Evolutionary conservation across 2,888 invertebrate species (phyloP).

Genomic region (Orchestes rusci): DNA sequence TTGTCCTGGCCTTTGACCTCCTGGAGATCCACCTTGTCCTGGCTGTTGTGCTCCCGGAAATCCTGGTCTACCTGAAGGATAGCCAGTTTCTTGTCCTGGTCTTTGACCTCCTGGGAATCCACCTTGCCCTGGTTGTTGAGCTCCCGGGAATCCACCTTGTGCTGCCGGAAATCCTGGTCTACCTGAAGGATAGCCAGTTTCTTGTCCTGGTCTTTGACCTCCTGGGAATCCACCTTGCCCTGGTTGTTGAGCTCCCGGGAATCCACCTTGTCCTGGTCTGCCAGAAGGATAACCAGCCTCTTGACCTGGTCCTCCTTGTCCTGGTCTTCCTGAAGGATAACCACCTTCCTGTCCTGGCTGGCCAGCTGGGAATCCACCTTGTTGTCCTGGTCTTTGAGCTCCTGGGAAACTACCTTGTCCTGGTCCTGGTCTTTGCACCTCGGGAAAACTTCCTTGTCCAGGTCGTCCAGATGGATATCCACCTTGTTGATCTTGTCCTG

Average conservation of each 20-base stretch:
- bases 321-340: not conserved
- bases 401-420: constrained; percentile 1
- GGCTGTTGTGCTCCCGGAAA: constrained; percentile 23
- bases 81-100: not conserved
- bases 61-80: constrained; percentile 17
- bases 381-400: not conserved
- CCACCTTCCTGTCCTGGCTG: constrained; percentile 29
- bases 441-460: constrained; percentile 7
- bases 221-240: constrained; percentile 2
- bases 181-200: constrained; percentile 2
- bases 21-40: not conserved
- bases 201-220: too few relatives aligned
- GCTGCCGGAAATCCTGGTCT: too few relatives aligned
- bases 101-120: too few relatives aligned
- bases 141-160: not conserved
- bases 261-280: not conserved
- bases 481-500: too few relatives aligned
- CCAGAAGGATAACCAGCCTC: too few relatives aligned
- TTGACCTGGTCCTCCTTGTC: not conserved
- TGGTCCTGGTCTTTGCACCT: not conserved
- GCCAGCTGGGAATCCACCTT: constrained; percentile 1
- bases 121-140: too few relatives aligned
- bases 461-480: not conserved
- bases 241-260: constrained; percentile 5
- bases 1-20: too few relatives aligned